Conservation (phyloP, 2,888 invertebrate species). For the Boloria euphrosyne region DNA sequence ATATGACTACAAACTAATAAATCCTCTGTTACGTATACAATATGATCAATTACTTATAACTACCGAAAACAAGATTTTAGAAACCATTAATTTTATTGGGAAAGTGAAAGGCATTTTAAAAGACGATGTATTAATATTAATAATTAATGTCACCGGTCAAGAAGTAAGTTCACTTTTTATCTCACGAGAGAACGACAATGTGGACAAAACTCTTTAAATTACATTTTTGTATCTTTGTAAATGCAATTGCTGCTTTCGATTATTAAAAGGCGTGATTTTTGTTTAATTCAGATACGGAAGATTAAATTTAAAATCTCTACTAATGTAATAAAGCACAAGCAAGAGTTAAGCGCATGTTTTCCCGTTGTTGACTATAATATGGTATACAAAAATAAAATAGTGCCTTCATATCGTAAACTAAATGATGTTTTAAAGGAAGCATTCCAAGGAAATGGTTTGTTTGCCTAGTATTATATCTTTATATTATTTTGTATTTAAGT, state of each 20-base stretch:
- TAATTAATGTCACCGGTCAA: constrained; percentile 47
- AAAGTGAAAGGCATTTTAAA: constrained; percentile 70
- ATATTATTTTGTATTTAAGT: background rate
- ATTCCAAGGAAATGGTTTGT: constrained; percentile 53
- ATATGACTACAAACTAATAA: constrained; percentile 47
- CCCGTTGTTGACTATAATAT: constrained; percentile 54
- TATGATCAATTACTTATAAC: constrained; percentile 63
- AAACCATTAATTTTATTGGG: constrained; percentile 58
- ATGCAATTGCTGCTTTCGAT: background rate
- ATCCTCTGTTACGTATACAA: constrained; percentile 51
- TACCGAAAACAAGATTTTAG: constrained; percentile 57
- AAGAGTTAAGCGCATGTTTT: constrained; percentile 55
- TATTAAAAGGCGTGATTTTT: background rate
- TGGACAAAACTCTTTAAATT: too few species aligned
- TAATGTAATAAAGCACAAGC: constrained; percentile 49
- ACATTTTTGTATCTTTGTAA: too few species aligned
- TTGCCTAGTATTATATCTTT: background rate
- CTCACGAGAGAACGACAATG: too few species aligned
- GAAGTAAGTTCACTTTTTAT: constrained; percentile 50
- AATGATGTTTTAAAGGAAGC: constrained; percentile 56
- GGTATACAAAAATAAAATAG: constrained; percentile 35
- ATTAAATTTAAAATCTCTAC: constrained; percentile 64
- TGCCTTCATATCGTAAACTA: constrained; percentile 53
- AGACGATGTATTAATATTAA: constrained; percentile 61
- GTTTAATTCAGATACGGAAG: constrained; percentile 56